These are phyloP conservation scores for Ricordea florida DNA, from an alignment of 92 coral and sea anemone species.

Conservation along the genomic window DNA sequence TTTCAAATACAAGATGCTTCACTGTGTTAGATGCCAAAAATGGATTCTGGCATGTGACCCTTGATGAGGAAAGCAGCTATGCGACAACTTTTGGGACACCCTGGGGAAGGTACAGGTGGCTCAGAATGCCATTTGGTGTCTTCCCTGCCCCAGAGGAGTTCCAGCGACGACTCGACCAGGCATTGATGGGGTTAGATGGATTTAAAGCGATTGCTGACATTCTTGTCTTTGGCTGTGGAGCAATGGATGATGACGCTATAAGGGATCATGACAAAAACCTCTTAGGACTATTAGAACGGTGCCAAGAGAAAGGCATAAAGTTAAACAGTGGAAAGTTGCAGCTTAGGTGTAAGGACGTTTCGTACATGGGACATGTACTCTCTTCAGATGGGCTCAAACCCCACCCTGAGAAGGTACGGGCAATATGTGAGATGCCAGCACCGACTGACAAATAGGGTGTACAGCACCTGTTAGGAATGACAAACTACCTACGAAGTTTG, in stretches of 20 bases:
- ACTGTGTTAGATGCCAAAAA: constrained; percentile 70
- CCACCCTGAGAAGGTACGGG: constrained; percentile 45
- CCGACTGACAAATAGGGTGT: constrained; percentile 57
- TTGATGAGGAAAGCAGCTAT: constrained; percentile 61
- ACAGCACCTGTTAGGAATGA: constrained; percentile 40
- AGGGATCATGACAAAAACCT: constrained; percentile 53
- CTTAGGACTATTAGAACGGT: constrained; percentile 44
- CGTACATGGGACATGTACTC: constrained; percentile 40
- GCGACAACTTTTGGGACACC: constrained; percentile 63
- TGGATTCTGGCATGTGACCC: constrained; percentile 63
- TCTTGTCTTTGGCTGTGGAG: constrained; percentile 61
- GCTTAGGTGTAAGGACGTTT: constrained; percentile 22
- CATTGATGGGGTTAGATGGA: constrained; percentile 57
- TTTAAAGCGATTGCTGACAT: constrained; percentile 70
- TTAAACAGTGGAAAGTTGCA: constrained; percentile 35
- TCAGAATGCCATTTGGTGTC: constrained; percentile 67
- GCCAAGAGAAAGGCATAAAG: constrained; percentile 35
- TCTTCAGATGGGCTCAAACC: constrained; percentile 36
- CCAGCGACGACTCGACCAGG: constrained; percentile 62
- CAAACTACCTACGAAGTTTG: constrained; percentile 33
- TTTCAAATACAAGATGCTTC: constrained; percentile 47
- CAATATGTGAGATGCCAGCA: constrained; percentile 43
- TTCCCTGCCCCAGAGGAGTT: constrained; percentile 73
- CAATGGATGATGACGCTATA: constrained; percentile 35
- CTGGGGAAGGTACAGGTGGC: constrained; percentile 64